phyloP scores from a whole-genome alignment of 1,140 invertebrate species.

The Tetragonula clypearis region DNA sequence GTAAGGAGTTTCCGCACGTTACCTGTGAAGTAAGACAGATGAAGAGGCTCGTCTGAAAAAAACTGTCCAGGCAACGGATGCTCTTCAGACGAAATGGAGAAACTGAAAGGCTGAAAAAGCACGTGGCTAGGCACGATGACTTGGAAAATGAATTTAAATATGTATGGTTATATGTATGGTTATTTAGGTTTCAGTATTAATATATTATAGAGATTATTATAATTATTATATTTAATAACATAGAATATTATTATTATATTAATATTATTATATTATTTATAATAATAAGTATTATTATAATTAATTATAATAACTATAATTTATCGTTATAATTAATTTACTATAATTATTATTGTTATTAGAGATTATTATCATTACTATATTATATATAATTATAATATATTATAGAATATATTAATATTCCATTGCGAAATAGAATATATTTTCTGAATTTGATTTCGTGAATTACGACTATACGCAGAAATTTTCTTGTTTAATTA shows the following conservation, averaged over 20 bases:
- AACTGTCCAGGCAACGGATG: neutral
- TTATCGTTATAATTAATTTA: no score
- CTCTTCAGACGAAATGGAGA: neutral
- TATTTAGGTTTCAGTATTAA: neutral
- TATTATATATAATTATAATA: no score
- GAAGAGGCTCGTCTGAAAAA: neutral
- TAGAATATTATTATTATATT: no score
- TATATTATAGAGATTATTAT: no score
- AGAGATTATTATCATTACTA: no score
- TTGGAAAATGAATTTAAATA: neutral
- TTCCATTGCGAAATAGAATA: no score
- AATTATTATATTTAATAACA: no score
- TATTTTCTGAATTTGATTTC: neutral
- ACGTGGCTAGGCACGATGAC: neutral
- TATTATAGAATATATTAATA: no score
- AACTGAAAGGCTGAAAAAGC: neutral
- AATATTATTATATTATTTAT: no score
- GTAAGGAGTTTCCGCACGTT: neutral
- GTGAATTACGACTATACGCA: neutral
- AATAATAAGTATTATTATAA: no score
- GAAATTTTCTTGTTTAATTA: neutral
- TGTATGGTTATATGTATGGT: neutral
- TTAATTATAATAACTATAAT: no score
- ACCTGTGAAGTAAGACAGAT: neutral
- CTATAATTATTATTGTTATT: no score